These are phyloP conservation scores for Passer montanus DNA, from an alignment of 2,113 vertebrate species.

Conservation along the genomic window DNA sequence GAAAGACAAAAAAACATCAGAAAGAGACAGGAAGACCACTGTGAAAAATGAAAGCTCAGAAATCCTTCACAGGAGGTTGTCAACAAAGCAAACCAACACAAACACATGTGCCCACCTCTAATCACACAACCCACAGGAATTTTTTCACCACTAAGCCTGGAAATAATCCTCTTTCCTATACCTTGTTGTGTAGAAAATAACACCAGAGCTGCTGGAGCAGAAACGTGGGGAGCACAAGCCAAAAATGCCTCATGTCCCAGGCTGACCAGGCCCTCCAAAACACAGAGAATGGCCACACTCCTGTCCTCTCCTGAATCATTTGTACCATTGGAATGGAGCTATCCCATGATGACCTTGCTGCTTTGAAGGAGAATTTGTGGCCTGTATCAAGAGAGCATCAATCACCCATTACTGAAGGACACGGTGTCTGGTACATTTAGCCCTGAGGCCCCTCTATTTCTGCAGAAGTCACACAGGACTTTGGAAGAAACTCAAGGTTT, in stretches of 20 bases:
- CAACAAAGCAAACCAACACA: neutral
- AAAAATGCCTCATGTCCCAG: neutral
- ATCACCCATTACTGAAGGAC: neutral
- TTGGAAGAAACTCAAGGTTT: conserved; percentile 29
- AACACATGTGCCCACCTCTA: rapidly evolving
- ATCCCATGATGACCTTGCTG: neutral
- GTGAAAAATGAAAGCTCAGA: neutral
- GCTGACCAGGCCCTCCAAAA: neutral
- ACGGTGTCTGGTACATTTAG: neutral
- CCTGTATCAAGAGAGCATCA: rapidly evolving
- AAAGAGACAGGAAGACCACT: neutral
- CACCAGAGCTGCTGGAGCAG: neutral
- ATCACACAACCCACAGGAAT: rapidly evolving
- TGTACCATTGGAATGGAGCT: rapidly evolving
- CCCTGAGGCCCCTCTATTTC: neutral
- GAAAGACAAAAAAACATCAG: neutral
- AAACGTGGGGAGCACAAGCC: rapidly evolving
- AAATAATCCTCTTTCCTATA: neutral
- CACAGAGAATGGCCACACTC: rapidly evolving
- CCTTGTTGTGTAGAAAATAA: neutral
- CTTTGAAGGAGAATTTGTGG: neutral
- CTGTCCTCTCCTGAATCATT: neutral
- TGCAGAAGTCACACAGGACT: neutral
- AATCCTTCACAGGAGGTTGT: neutral
- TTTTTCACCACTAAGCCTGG: neutral